phyloP scores from a whole-genome alignment of 2,113 vertebrate genomes.

The Thunnus maccoyii region DNA sequence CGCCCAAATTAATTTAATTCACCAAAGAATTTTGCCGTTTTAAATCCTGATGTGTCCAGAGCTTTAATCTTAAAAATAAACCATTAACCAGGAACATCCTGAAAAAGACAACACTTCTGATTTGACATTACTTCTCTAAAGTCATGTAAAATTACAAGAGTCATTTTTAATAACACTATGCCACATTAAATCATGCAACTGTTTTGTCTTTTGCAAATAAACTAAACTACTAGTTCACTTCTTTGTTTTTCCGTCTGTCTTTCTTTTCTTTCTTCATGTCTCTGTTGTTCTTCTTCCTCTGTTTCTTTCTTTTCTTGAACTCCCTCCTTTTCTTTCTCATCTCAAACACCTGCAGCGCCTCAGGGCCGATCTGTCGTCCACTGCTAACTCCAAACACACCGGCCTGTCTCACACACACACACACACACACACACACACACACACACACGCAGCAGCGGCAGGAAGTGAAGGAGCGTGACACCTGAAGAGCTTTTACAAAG shows the following conservation, averaged over 20 bases:
- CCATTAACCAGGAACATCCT: no score
- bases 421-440: slow-evolving; percentile 45
- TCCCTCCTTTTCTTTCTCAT: slow-evolving; percentile 50
- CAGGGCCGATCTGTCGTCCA: slow-evolving; percentile 73
- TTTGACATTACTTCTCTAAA: no score
- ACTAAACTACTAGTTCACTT: not conserved
- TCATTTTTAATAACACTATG: no score
- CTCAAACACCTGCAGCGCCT: slow-evolving; percentile 82
- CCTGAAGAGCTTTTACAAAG: slow-evolving; percentile 59
- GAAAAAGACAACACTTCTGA: no score
- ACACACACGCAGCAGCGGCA: slow-evolving; percentile 10
- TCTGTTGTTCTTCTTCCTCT: slow-evolving; percentile 1
- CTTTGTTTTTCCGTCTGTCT: slow-evolving; percentile 18
- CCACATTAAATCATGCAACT: no score
- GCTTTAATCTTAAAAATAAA: no score
- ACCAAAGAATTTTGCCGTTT: no score
- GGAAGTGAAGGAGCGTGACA: slow-evolving; percentile 61
- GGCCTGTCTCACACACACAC: slow-evolving; percentile 30
- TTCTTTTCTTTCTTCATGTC: slow-evolving; percentile 3
- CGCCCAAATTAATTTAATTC: no score
- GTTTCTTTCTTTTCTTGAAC: not conserved
- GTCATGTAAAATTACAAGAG: no score
- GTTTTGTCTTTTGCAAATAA: slow-evolving; percentile 14
- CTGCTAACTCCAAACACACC: slow-evolving; percentile 53
- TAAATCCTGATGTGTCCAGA: no score